Evolutionary conservation across 37 sponge, comb jelly and placozoan species (phyloP), one percentile per base, ranked within the genome.

Genomic region (Geodia barretti): DNA sequence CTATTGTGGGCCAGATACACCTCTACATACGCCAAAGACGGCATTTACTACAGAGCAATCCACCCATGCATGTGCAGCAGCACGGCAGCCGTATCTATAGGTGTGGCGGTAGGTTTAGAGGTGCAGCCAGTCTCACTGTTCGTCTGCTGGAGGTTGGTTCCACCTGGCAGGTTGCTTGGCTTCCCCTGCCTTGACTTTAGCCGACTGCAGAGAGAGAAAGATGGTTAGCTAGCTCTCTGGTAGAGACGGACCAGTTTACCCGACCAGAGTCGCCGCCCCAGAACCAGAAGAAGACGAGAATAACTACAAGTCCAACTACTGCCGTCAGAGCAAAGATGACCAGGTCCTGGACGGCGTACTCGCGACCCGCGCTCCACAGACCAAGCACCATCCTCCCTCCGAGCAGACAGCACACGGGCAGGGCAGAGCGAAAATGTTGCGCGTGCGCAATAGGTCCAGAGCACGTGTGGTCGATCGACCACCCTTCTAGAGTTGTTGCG

Each of bases 281-380:
- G 4, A 70, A 40, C 29, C 58, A 82, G 64, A 75, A 77, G 70
- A 71, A 68, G 64, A 77, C 41, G 33, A 92, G 82, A 41, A 88
- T 68, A 33, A 92, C 61, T 2, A 88, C 25, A 39, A 92, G 76
- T 21, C 92, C 92, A 23, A 85, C 64, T 19, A 88, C 74, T 0
- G 86, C 90, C 0, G 93, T 85, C 62, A 85, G 79, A 8, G 90
- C 93, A 47, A 92, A 92, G 28, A 92, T 82, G 35, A 88, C 84
- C 41, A 88, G 88, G 41, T 88, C 86, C 68, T 7, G 14, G 11
- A 47, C 54, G 7, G 54, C 54, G 14, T 47, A 47, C 65, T 28
- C 65, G 29, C 65, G 65, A 64, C 25, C 30, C 7, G 65, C 25
- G 20, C 24, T 29, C 30, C 65, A 64, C 65, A 64, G 30, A 26